phyloP scores from a whole-genome alignment of 2,113 vertebrate species.

The Tachysurus vachellii region DNA sequence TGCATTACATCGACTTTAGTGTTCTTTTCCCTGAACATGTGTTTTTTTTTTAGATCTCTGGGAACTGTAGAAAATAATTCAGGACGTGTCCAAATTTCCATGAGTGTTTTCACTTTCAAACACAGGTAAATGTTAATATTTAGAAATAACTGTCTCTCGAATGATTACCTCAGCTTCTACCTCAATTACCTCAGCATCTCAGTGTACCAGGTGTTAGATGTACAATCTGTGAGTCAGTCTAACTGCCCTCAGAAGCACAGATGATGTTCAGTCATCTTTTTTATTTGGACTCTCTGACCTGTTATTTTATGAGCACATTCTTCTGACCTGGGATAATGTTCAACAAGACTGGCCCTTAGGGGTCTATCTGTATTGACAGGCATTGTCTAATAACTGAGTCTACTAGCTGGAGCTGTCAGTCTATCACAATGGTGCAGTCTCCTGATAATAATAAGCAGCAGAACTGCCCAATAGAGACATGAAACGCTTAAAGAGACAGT shows the following conservation, averaged over 20 bases:
- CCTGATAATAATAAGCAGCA: constrained; percentile 1
- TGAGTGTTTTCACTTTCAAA: no score
- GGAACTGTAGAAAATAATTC: constrained; percentile 24
- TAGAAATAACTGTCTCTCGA: background rate
- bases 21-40: background rate
- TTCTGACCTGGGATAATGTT: constrained; percentile 43
- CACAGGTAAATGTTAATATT: background rate
- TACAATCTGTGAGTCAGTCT: background rate
- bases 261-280: constrained; percentile 33
- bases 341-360: constrained; percentile 32
- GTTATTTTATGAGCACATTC: constrained; percentile 37
- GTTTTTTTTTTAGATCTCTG: constrained; percentile 15
- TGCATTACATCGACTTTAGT: background rate
- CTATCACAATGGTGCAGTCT: constrained; percentile 32
- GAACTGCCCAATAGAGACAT: background rate
- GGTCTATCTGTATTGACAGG: constrained; percentile 26
- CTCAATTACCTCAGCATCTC: background rate
- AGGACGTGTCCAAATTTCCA: background rate
- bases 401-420: constrained; percentile 32
- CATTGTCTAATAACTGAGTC: constrained; percentile 22
- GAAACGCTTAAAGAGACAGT: constrained; percentile 23
- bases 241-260: background rate
- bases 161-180: background rate
- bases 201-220: constrained; percentile 20
- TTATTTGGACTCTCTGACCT: constrained; percentile 34